Base-by-base conservation (phyloP, 2,888 invertebrate genomes). In the Oscheius sp. region DNA sequence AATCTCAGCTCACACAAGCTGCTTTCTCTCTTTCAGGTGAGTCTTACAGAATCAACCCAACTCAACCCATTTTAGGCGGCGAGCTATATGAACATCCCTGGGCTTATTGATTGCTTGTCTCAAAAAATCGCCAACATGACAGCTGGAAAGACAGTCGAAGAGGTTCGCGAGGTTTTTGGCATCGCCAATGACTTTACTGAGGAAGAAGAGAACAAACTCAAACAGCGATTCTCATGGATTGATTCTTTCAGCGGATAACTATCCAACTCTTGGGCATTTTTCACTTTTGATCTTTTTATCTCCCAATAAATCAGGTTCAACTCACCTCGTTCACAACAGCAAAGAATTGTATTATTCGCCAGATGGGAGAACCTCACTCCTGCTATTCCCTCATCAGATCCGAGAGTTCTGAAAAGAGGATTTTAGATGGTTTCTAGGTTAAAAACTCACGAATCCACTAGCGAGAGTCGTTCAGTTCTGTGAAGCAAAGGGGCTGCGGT, bases 301-400 rank as follows among this genome's bases (percentile, higher is more conserved):
- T 4, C 25, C 8, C 6, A 8, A 20, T 25, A 27, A 25, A 6
- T 12, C 8, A 4, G n/a, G 15, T 31, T 33, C 17, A 2, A 17
- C 17, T 34, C 23, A 34, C 65, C 50, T 33, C 27, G 20, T 23
- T 52, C 25, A 37, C 68, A 68, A 34, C 68, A 68, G 29, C 68
- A 68, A 4, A 68, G 39, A 17, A 68, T 37, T 2, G 68, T 68
- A 23, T 68, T 68, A 58, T 68, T 68, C 17, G 48, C 48, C 39
- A 68, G 39, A 8, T 68, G 68, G 33, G 68, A 58, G 37, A 42
- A 61, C 10, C 31, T 29, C 3, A 61, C 58, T 3, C 20, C 39
- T 10, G 50, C 61, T 29, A 68, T 23, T 27, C 68, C 68, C 15
- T 68, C 58, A 8, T 46, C 10, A n/a, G 68, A 68, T 6, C 52